phyloP scores from a whole-genome alignment of 2,888 invertebrate species.

The Lapara coniferarum region DNA sequence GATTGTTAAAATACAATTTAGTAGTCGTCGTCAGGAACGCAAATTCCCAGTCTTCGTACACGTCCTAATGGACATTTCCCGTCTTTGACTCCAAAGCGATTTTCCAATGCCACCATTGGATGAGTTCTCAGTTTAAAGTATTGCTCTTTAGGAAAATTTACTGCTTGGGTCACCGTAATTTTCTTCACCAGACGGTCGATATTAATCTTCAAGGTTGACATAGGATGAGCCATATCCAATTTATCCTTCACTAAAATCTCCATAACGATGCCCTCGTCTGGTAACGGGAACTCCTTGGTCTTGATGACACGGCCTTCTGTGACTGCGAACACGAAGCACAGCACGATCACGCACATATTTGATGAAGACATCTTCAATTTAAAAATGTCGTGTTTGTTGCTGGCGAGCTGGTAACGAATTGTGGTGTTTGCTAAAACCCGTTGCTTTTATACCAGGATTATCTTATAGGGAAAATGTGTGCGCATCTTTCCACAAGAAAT shows the following conservation, averaged over 20 bases:
- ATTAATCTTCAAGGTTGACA: slow-evolving; percentile 29
- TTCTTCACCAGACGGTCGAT: slow-evolving; percentile 29
- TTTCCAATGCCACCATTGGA: slow-evolving; percentile 29
- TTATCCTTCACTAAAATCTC: slow-evolving; percentile 26
- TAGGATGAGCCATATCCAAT: slow-evolving; percentile 23
- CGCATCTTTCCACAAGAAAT: background rate
- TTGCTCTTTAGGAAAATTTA: background rate
- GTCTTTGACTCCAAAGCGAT: slow-evolving; percentile 38
- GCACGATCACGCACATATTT: slow-evolving; percentile 28
- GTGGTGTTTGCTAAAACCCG: background rate
- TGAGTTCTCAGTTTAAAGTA: background rate
- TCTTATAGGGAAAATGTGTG: background rate
- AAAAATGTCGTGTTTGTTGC: slow-evolving; percentile 27
- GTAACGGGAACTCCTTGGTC: slow-evolving; percentile 22
- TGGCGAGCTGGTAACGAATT: slow-evolving; percentile 17
- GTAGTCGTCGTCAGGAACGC: slow-evolving; percentile 47
- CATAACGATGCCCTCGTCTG: slow-evolving; percentile 18
- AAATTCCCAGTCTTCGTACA: slow-evolving; percentile 43
- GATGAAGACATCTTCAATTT: slow-evolving; percentile 28
- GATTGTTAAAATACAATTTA: slow-evolving; percentile 14
- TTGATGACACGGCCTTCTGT: slow-evolving; percentile 21
- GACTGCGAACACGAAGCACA: slow-evolving; percentile 23
- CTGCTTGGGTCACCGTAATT: slow-evolving; percentile 3
- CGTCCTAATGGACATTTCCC: slow-evolving; percentile 47
- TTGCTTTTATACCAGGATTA: slow-evolving; percentile 2